Evolutionary conservation across 2,113 vertebrate genomes (phyloP), one percentile per base, ranked within the genome.

Genomic region (Salvelinus sp.): DNA sequence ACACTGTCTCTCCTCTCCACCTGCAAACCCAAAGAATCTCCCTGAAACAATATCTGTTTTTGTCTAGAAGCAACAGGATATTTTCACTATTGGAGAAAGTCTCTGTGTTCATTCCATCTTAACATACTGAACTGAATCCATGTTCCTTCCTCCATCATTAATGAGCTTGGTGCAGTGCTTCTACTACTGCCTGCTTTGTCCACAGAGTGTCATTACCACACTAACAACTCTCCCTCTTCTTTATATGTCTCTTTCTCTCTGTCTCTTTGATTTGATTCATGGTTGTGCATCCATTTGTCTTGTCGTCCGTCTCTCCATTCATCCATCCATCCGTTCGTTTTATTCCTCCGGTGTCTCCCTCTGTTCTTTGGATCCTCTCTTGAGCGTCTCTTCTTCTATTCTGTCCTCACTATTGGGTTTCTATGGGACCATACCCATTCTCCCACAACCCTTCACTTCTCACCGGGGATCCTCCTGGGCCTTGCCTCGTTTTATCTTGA

Each of bases 141-240:
- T 14, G 54, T 57, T 20, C 20, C 54, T 14, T 57, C 14, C 54
- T 18, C 54, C 54, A 20, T 57, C 54, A 1, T 54, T 54, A 54
- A 18, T 54, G 50, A 54, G 16, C 50, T 54, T 54, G 50, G 16
- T 54, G 16, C 50, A 1, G 50, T 16, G 22, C 75, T 71, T 76
- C 75, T 73, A 75, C 65, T n/a, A 54, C 80, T 73, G 78, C 80
- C 79, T 80, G 67, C 82, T 82, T 38, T 74, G 62, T 13, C 23
- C 58, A 27, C 80, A 22, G 66, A 22, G 66, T 80, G 77, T 75
- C 69, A 23, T 50, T 71, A 63, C 72, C 81, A 75, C 81, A 82
- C 90, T 91, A 91, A 91, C 86, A 65, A 7, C 70, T 33, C 14
- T 70, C 60, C 13, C 33, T 38, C 60, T 30, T 73, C 48, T 72